A percentile compares a stretch with the other conserved stretches of the same genome.
Conservation (phyloP, 1,140 invertebrate genomes). For the Physella acuta region DNA sequence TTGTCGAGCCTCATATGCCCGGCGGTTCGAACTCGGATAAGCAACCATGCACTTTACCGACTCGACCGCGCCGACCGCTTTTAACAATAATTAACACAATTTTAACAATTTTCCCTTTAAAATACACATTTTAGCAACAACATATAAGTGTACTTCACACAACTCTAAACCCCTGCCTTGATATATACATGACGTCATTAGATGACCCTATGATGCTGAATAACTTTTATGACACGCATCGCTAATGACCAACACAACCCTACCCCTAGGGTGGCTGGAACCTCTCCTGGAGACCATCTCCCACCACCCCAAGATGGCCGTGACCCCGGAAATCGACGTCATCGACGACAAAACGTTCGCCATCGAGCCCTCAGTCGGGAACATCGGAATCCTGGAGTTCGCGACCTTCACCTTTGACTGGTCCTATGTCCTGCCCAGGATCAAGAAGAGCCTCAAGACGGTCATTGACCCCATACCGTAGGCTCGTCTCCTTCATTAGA, state of each 20-base stretch:
- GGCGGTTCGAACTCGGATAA: too few relatives aligned
- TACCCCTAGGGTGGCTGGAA: slow-evolving; percentile 80
- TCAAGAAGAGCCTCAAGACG: neutral
- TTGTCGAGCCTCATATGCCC: too few relatives aligned
- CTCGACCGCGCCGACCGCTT: too few relatives aligned
- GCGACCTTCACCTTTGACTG: slow-evolving; percentile 24
- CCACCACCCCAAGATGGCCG: slow-evolving; percentile 80
- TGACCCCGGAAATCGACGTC: slow-evolving; percentile 91
- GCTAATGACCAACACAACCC: neutral
- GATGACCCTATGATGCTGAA: too few relatives aligned
- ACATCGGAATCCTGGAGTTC: slow-evolving; percentile 25
- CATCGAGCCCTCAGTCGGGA: slow-evolving; percentile 14
- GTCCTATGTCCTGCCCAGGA: slow-evolving; percentile 13
- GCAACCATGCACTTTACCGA: too few relatives aligned
- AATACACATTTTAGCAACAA: too few relatives aligned
- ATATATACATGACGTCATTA: too few relatives aligned
- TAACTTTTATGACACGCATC: too few relatives aligned
- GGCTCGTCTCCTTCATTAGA: neutral
- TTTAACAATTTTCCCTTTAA: too few relatives aligned
- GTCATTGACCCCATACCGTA: slow-evolving; percentile 12
- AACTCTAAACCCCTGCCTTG: too few relatives aligned
- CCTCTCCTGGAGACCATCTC: slow-evolving; percentile 74
- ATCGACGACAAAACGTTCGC: slow-evolving; percentile 93
- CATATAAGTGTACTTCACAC: too few relatives aligned
- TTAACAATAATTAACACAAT: too few relatives aligned